Conservation (phyloP, 2,888 invertebrate genomes). For the Heliconius aoede region DNA sequence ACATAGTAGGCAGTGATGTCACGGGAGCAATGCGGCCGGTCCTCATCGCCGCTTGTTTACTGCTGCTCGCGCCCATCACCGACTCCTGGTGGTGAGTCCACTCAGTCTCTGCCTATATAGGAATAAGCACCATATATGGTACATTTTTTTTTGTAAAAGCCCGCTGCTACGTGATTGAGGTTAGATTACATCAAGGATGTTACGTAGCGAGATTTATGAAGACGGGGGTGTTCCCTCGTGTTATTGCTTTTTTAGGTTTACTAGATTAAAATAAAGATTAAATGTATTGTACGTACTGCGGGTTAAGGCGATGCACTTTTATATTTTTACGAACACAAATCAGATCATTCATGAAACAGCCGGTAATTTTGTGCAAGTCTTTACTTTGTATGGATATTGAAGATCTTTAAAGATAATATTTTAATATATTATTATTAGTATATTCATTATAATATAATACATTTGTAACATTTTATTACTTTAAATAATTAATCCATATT, state of each 20-base stretch:
- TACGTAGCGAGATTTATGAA: slow-evolving; percentile 37
- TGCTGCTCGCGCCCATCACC: slow-evolving; percentile 94
- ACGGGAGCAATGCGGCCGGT: slow-evolving; percentile 87
- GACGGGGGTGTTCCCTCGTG: slow-evolving; percentile 32
- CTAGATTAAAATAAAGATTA: slow-evolving; percentile 38
- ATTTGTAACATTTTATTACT: background rate
- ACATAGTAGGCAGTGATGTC: slow-evolving; percentile 77
- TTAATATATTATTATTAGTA: slow-evolving; percentile 7
- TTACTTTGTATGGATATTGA: slow-evolving; percentile 27
- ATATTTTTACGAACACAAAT: slow-evolving; percentile 30
- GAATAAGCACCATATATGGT: slow-evolving; percentile 20
- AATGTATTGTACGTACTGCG: slow-evolving; percentile 25
- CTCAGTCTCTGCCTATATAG: slow-evolving; percentile 25
- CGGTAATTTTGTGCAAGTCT: slow-evolving; percentile 33
- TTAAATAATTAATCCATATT: background rate
- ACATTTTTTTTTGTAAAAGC: slow-evolving; percentile 28
- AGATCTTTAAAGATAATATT: slow-evolving; percentile 15
- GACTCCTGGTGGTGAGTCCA: slow-evolving; percentile 93
- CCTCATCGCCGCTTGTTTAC: slow-evolving; percentile 91
- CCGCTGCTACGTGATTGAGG: slow-evolving; percentile 37
- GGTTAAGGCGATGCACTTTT: slow-evolving; percentile 24
- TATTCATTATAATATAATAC: background rate
- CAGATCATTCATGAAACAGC: slow-evolving; percentile 35
- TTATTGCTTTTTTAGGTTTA: slow-evolving; percentile 37
- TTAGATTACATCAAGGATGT: slow-evolving; percentile 38